A percentile compares a stretch with the other conserved stretches of the same genome.
These are phyloP conservation scores for Formica exsecta DNA, from an alignment of 1,140 invertebrate species.

Conservation along the genomic window DNA sequence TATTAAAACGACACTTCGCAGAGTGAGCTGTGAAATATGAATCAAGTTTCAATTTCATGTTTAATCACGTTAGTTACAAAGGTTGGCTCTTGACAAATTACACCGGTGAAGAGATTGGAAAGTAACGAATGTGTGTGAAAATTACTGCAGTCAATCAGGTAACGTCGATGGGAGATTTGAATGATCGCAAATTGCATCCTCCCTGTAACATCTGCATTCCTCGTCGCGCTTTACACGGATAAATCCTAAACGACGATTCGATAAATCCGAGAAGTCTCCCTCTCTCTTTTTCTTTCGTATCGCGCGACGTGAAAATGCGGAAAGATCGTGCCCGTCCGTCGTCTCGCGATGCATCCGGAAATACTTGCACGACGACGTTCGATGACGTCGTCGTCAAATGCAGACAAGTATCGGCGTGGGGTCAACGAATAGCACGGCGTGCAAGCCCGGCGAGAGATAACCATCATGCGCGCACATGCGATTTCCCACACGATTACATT, in stretches of 20 bases:
- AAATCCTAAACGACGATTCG: not conserved
- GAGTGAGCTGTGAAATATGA: not conserved
- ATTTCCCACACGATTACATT: slow-evolving; percentile 13
- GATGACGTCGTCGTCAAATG: slow-evolving; percentile 11
- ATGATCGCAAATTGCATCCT: slow-evolving; percentile 28
- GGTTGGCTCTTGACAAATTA: slow-evolving; percentile 18
- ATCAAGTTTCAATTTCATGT: slow-evolving; percentile 10
- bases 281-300: not conserved
- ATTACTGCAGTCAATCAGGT: slow-evolving; percentile 6
- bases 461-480: not conserved
- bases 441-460: too few species aligned
- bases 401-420: slow-evolving; percentile 12
- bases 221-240: not conserved
- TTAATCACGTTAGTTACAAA: slow-evolving; percentile 38
- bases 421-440: slow-evolving; percentile 51
- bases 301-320: slow-evolving; percentile 29
- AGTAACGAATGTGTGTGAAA: slow-evolving; percentile 42
- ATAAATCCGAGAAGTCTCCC: not conserved
- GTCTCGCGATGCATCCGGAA: slow-evolving; percentile 52
- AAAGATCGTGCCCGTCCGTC: slow-evolving; percentile 23
- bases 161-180: not conserved
- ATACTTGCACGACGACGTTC: not conserved
- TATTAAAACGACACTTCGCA: not conserved
- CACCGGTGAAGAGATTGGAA: slow-evolving; percentile 33
- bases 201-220: slow-evolving; percentile 18